Evolutionary conservation across 2,797 vertebrate species (phyloP), one percentile per base, ranked within the genome.

Genomic region (Morus bassanus): DNA sequence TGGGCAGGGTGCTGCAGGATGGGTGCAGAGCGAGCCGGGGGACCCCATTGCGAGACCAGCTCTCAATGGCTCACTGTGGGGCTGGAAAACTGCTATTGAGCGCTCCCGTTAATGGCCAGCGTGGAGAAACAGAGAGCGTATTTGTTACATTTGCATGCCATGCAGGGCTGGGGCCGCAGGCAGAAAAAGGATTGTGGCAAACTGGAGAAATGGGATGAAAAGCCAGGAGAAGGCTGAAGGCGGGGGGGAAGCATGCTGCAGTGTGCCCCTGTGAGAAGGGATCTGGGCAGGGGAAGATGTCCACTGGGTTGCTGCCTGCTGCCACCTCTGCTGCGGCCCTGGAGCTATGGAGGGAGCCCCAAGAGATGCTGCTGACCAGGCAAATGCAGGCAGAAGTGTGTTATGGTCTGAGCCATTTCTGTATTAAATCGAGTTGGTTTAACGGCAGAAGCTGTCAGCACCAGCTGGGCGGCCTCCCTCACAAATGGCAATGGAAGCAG

Each of bases 151-250:
- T 85, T 83, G 72, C 78, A 82, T 93, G 91, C 77, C 92, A 74
- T 0, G 6, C 28, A 75, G 76, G 56, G 75, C 89, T 11, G 18
- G 57, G 63, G 41, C 86, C 3, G 7, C 39, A 37, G 92, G 91
- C 95, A 96, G 93, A 89, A 92, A 82, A 85, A 80, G 78, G 81
- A 93, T 93, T 96, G 94, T 96, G 87, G 75, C 78, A 93, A 89
- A 87, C 57, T 86, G 75, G 72, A 93, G 89, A 91, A 94, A 80
- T 0, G 6, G 75, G 78, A 57, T 60, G 63, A 80, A 94, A 94
- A 91, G 70, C 70, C 3, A 18, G 33, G 67, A 79, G 80, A 67
- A 94, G n/a, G 56, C 60, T 70, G 92, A 82, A 56, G 83, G 50
- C 13, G 25, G 6, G 19, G 69, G n/a, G 48, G 30, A 5, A 50